Evolutionary conservation across 1,140 invertebrate genomes (phyloP), one percentile per base, ranked within the genome.

Genomic region (Hormaphis cornu): DNA sequence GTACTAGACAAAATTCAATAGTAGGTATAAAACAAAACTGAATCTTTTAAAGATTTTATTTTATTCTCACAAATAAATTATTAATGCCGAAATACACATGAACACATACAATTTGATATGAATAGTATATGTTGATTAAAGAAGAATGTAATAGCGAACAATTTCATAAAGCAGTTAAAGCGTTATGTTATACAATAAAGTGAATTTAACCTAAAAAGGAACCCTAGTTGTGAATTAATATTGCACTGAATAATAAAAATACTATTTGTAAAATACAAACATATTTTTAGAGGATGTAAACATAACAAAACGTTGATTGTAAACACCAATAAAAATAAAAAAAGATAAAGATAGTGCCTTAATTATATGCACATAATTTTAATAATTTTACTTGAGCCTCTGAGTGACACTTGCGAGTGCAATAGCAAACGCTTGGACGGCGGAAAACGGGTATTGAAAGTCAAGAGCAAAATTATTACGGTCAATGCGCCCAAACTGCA

Each of bases 401-500:
- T 99, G 97, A 59, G 97, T 99, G 50, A 99, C 95, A 80, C 97
- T 98, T 71, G 97, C 96, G 74, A 99, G 82, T 53, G 96, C 96
- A 56, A 99, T 95, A 52, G 95, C 92, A 81, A 99, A 98, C 30
- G 97, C 96, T 83, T 99, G 97, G 54, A 98, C 84, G 69, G 95
- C 94, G 59, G 94, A 95, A 81, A 99, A 98, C 18, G 97, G 97
- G 81, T 97, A 96, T 78, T 98, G 95, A 81, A 98, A 99, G 81
- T 99, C 97, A 75, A 99, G 80, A 0, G 97, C 98, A 79, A 98
- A 99, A 16, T 95, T 95, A 80, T 98, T 97, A 72, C 91, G 92
- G 80, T 99, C 96, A 75, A 99, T 98, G 70, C 96, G 84, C 20
- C 96, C 97, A 81, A 99, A 99, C 80, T 99, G 96, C 94, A 99